Conservation (phyloP, 2,113 vertebrate species). For the Carollia perspicillata region DNA sequence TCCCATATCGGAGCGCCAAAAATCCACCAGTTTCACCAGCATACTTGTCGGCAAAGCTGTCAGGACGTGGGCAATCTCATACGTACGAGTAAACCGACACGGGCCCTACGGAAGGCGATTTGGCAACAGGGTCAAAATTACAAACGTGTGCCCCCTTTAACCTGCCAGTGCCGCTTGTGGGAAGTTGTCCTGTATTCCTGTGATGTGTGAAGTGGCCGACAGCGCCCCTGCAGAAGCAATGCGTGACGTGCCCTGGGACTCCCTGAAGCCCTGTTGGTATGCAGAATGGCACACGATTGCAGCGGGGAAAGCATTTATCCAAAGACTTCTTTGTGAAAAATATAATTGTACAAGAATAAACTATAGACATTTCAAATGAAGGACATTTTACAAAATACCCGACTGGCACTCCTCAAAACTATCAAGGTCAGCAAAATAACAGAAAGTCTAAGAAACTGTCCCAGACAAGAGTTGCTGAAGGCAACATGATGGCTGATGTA, state of each 20-base stretch:
- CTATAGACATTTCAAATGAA: background rate
- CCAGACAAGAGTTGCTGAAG: background rate
- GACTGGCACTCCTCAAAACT: background rate
- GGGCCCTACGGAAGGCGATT: background rate
- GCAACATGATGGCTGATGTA: background rate
- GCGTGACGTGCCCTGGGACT: background rate
- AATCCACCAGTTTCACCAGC: background rate
- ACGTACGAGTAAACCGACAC: background rate
- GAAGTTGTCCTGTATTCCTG: background rate
- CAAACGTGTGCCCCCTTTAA: background rate
- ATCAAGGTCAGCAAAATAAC: background rate
- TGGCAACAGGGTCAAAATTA: background rate
- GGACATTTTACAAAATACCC: background rate
- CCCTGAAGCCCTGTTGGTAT: background rate
- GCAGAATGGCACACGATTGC: background rate
- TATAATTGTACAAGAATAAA: background rate
- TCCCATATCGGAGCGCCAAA: background rate
- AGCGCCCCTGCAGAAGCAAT: background rate
- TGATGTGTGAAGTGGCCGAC: background rate
- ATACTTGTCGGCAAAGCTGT: background rate
- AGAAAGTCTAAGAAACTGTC: background rate
- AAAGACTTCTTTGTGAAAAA: background rate
- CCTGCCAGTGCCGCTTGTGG: background rate
- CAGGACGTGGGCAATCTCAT: background rate
- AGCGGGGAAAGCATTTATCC: background rate